Evolutionary conservation across 1,140 invertebrate genomes (phyloP), one percentile per base, ranked within the genome.

Genomic region (Hypothenemus hampei): DNA sequence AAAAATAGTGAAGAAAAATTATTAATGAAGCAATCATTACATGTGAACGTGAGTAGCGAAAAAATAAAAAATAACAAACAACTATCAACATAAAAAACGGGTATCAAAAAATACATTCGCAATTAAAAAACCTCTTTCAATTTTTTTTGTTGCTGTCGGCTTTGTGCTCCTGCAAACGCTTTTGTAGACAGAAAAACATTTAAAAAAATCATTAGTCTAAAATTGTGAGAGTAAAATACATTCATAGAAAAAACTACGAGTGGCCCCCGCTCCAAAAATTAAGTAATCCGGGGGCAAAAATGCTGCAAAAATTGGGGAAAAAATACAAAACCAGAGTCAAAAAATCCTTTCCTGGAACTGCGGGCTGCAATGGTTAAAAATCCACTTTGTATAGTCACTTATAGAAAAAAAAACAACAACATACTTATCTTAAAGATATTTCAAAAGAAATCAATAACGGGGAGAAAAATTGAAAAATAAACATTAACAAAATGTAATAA

Each of bases 11-110:
- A 16, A 37, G 8, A 37, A 16, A 16, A 10, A 16, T 16, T 16
- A 37, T 37, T 31, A 13, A 11, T 10, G 65, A 76, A 74, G 64
- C 75, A 78, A 79, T 79, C 78, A 80, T 78, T 79, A 80, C 78
- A 80, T 79, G 78, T 80, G 78, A 78, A 77, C 75, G 77, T 80
- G 78, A 79, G 78, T 79, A 78, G 74, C 75, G 73, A 72, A 68
- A n/a, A n/a, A 71, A 41, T 65, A 70, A 65, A 69, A 65, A 71
- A 49, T 43, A 35, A 57, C 48, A 46, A 58, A 51, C 58, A 37
- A 53, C 22, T 22, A 57, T 53, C 50, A 57, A 49, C 10, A 56
- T 46, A 47, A 8, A 29, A 43, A 31, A 49, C 35, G 37, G 26
- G 51, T 18, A 13, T 49, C 48, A 48, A 46, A 52, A 56, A 60